Evolutionary conservation across 1,140 invertebrate genomes (phyloP), one percentile per base, ranked within the genome.

Genomic region (Cherax quadricarinatus): DNA sequence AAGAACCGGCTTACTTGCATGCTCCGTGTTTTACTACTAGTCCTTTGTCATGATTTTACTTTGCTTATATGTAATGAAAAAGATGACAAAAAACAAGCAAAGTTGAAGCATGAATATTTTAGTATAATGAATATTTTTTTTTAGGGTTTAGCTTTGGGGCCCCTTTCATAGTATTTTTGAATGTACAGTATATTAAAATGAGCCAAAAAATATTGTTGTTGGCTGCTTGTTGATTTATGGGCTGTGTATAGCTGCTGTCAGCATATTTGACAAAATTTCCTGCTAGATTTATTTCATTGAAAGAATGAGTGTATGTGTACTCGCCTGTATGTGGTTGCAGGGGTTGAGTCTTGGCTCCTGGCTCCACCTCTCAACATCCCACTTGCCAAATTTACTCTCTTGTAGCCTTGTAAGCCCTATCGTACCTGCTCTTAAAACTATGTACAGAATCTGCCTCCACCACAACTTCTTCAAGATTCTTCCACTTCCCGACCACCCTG

Each of bases 1-100:
- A 66, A 75, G 62, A 83, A 73, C 62, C 62, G 62, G 81, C 88
- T 83, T 83, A 66, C 82, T 83, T 89, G 81, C 80, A 84, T 89
- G 88, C 88, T 83, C 84, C 83, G 51, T 66, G 86, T 85, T 62
- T 41, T 85, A 62, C 83, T 85, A 49, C 88, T 89, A 89, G 88
- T 89, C 88, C 88, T 21, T 5, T 75, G 88, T 62, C 80, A 62
- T 83, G 79, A 57, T 89, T 89, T 80, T 66, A 89, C 66, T 89
- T 89, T 82, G 88, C 88, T 66, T 83, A 48, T 73, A 84, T 89
- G 79, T 73, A 75, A 89, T 21, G 66, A 79, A 30, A 80, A 79
- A 16, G 30, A 24, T 88, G 83, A 18, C 75, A 66, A 73, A 30
- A 51, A n/a, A 30, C n/a, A 24, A 75, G 81, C 62, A 89, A 73